These are phyloP conservation scores for Hycleus cichorii DNA, from an alignment of 1,140 invertebrate genomes.

Conservation along the genomic window DNA sequence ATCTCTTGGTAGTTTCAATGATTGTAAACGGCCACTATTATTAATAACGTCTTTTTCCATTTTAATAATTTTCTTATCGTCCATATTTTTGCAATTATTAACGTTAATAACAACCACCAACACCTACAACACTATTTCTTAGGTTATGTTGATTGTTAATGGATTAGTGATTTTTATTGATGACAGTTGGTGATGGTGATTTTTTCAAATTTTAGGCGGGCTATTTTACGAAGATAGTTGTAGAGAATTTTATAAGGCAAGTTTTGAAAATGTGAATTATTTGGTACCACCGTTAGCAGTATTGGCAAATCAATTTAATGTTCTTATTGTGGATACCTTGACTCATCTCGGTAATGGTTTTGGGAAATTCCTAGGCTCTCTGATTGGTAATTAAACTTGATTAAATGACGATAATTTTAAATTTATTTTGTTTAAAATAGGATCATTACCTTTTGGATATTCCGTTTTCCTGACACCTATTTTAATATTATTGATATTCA, in stretches of 20 bases:
- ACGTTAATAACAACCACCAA: not conserved
- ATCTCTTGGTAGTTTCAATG: conserved; percentile 29
- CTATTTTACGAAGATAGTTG: conserved; percentile 16
- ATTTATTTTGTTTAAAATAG: conserved; percentile 3
- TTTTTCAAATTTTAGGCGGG: conserved; percentile 1
- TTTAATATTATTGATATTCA: no score
- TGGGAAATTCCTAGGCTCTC: conserved; percentile 1
- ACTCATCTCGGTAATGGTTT: conserved; percentile 21
- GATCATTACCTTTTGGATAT: conserved; percentile 7
- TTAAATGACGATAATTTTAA: not conserved
- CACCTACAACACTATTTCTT: not conserved
- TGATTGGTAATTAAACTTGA: conserved; percentile 14
- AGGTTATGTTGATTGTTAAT: not conserved
- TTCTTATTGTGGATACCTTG: conserved; percentile 16
- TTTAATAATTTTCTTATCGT: conserved; percentile 6
- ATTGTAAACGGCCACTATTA: conserved; percentile 16
- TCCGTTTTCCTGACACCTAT: conserved; percentile 7
- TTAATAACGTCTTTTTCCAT: conserved; percentile 1
- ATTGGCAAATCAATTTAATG: conserved; percentile 19
- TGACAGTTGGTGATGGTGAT: not conserved
- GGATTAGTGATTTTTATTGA: not conserved
- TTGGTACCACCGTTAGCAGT: conserved; percentile 22
- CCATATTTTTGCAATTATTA: conserved; percentile 1
- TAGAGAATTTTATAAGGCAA: conserved; percentile 15
- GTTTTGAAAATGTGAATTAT: conserved; percentile 14